Conservation (phyloP, 30 jellyfish, hydroid and myxozoan species). For the Turritopsis dohrnii region DNA sequence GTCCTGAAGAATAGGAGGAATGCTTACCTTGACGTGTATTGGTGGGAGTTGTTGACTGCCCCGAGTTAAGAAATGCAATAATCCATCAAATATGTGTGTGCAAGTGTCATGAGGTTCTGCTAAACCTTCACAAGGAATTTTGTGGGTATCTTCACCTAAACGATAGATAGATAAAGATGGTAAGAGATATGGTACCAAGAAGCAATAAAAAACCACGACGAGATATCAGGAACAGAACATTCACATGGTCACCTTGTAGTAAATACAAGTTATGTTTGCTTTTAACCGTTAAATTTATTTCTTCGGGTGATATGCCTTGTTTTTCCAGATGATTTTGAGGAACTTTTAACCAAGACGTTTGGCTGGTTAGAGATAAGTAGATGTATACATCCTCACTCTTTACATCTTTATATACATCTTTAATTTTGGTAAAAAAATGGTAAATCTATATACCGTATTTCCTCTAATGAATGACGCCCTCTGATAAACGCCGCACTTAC, state of each 20-base stretch:
- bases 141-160: conserved; percentile 73
- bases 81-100: conserved; percentile 36
- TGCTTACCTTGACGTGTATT: conserved; percentile 63
- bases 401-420: too few species aligned
- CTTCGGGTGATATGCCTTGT: not conserved
- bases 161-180: not conserved
- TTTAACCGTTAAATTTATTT: too few species aligned
- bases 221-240: too few species aligned
- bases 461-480: too few species aligned
- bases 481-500: too few species aligned
- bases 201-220: not conserved
- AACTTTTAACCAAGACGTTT: not conserved
- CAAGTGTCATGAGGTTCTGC: conserved; percentile 55
- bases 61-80: conserved; percentile 48
- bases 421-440: too few species aligned
- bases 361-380: not conserved
- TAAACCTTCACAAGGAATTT: conserved; percentile 75
- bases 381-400: not conserved
- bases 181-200: too few species aligned
- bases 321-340: not conserved
- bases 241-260: too few species aligned
- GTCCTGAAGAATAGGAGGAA: too few species aligned
- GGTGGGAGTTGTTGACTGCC: conserved; percentile 69
- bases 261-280: too few species aligned
- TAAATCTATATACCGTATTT: too few species aligned